A percentile compares a stretch with the other conserved stretches of the same genome.
Conservation (phyloP, 2,888 invertebrate genomes). For the Aromia moschata region DNA sequence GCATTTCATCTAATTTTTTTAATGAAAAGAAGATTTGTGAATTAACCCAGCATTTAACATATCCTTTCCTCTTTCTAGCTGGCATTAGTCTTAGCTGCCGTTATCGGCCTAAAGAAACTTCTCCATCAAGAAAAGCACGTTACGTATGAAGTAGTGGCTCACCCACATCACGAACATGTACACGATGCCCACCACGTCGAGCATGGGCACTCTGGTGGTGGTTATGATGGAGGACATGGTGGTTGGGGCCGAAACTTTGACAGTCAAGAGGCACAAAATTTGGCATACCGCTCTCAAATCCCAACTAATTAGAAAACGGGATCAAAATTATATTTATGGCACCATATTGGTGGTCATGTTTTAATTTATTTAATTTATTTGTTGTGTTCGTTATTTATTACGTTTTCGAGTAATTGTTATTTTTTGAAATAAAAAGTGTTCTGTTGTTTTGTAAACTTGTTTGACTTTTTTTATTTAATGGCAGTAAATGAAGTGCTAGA, state of each 20-base stretch:
- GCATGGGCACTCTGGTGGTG: conserved; percentile 54
- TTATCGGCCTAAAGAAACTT: conserved; percentile 84
- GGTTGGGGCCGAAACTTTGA: conserved; percentile 71
- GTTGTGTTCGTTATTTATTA: conserved; percentile 37
- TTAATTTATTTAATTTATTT: conserved; percentile 46
- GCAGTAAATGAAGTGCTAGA: no score
- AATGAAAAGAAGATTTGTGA: no score
- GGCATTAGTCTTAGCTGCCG: conserved; percentile 80
- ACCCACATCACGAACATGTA: conserved; percentile 72
- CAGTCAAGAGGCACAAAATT: conserved; percentile 65
- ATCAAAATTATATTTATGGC: conserved; percentile 29
- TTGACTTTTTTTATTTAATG: no score
- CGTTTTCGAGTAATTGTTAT: conserved; percentile 27
- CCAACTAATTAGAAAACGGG: conserved; percentile 54
- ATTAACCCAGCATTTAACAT: no score
- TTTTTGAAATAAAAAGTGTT: conserved; percentile 17
- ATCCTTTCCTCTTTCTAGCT: no score
- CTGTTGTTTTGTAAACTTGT: neutral
- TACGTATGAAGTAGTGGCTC: conserved; percentile 79
- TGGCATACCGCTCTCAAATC: conserved; percentile 72
- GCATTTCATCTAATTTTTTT: no score
- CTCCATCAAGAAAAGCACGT: conserved; percentile 79
- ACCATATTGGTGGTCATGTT: conserved; percentile 58
- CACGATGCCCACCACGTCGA: conserved; percentile 63
- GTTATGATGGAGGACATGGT: conserved; percentile 55